Evolutionary conservation across 2,113 vertebrate genomes (phyloP).

Genomic region (Anolis sagrei): DNA sequence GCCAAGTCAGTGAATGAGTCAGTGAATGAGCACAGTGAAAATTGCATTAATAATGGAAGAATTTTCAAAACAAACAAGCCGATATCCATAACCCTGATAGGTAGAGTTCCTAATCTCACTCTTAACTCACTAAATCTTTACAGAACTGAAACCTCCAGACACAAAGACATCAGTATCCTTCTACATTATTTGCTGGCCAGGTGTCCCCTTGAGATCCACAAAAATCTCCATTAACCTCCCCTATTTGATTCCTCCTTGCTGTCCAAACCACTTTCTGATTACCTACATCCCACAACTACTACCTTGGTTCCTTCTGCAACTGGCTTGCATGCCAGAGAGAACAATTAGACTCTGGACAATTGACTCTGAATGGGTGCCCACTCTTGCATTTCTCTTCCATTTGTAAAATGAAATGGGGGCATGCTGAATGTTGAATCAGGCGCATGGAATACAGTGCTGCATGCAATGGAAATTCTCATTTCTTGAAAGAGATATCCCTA

Average conservation of each 20-base stretch:
- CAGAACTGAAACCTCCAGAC: not conserved
- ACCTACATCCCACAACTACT: not conserved
- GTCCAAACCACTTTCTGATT: not conserved
- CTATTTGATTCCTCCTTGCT: not conserved
- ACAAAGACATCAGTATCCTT: not conserved
- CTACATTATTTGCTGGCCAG: no score
- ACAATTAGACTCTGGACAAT: not conserved
- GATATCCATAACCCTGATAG: constrained; percentile 2
- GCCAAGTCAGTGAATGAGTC: constrained; percentile 20
- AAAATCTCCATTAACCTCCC: not conserved
- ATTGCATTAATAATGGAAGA: constrained; percentile 44
- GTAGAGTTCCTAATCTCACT: not conserved
- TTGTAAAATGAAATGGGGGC: not conserved
- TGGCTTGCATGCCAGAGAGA: not conserved
- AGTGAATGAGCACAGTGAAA: constrained; percentile 22
- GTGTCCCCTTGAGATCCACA: not conserved
- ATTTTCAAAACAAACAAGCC: constrained; percentile 40
- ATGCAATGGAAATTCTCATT: not conserved
- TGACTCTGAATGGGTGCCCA: not conserved
- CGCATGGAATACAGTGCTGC: not conserved
- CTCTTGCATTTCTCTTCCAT: not conserved
- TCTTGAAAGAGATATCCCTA: not conserved
- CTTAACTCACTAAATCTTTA: not conserved
- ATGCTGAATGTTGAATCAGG: no score
- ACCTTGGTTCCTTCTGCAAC: not conserved